These are phyloP conservation scores for Globia sparganii DNA, from an alignment of 2,888 invertebrate species.

Conservation along the genomic window DNA sequence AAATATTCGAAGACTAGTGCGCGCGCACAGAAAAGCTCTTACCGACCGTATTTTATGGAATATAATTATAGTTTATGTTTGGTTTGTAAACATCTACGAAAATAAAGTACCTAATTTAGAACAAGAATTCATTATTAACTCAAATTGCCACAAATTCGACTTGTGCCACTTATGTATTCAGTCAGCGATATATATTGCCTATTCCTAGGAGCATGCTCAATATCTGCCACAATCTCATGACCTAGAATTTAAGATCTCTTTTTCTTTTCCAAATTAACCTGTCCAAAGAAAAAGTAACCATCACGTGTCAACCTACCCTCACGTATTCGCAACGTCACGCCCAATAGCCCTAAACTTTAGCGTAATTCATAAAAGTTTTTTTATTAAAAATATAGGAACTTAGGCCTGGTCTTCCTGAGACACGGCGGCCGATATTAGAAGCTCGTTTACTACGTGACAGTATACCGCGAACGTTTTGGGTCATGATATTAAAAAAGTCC, in stretches of 20 bases:
- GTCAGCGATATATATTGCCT: neutral
- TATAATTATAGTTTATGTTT: no score
- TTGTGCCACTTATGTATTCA: no score
- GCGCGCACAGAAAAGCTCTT: no score
- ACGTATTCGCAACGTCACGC: constrained; percentile 41
- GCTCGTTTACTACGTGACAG: constrained; percentile 76
- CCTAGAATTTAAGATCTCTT: no score
- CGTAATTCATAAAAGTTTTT: constrained; percentile 74
- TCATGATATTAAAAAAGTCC: constrained; percentile 77
- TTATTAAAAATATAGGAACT: constrained; percentile 78
- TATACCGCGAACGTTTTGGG: constrained; percentile 71
- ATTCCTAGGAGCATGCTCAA: no score
- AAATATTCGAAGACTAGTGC: no score
- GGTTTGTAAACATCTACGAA: no score
- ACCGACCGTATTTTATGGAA: no score
- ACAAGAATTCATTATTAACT: no score
- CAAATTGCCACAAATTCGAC: no score
- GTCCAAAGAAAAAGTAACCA: constrained; percentile 24
- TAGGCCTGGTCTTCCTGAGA: constrained; percentile 56
- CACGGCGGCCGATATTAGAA: constrained; percentile 60
- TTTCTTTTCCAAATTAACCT: constrained; percentile 1
- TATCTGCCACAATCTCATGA: neutral
- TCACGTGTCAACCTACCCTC: neutral
- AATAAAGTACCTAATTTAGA: no score
- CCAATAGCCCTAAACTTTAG: constrained; percentile 34